Base-by-base conservation (phyloP, 2,888 invertebrate genomes). In the Melieria picta region DNA sequence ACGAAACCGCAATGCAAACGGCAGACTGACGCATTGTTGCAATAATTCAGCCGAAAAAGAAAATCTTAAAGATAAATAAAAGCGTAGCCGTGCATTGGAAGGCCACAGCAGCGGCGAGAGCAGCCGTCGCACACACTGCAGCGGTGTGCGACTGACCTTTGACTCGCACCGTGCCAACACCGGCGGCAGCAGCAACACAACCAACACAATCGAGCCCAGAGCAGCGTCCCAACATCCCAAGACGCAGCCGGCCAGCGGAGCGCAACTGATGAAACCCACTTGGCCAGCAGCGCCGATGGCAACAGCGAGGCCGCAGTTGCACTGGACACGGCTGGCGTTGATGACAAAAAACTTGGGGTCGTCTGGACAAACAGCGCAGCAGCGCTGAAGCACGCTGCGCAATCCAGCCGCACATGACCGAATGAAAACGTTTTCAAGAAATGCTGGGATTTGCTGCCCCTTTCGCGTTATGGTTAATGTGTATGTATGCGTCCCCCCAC, bases 221-320 rank as follows among this genome's bases (percentile, higher is more conserved):
- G 50, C 48, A 60, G 48, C 64, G 65, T 52, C 66, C 73, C 63
- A 57, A 48, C 69, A 55, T 61, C 30, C 71, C 60, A 57, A 69
- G 57, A 64, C 55, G 62, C 56, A 66, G 69, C 66, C 48, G 56
- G 50, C 48, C 68, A 77, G 73, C 83, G 80, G 79, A 80, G 84
- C 83, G 81, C 83, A 81, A 80, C 83, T 83, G 83, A 83, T 83
- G 84, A 84, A 82, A 80, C 78, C 80, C 81, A 82, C 68, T 66
- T 56, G 60, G 65, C 61, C 61, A 69, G 68, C 62, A 50, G 76
- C 65, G 71, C 48, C 46, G 65, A 43, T 48, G 62, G 60, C 69
- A 69, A 58, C 72, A 58, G 66, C 72, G 70, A 69, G 64, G 55
- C 61, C 69, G 66, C 75, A 77, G 77, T 78, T 79, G 76, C 58